phyloP scores from a whole-genome alignment of 1,140 invertebrate genomes.

The Himalopsyche phryganea region DNA sequence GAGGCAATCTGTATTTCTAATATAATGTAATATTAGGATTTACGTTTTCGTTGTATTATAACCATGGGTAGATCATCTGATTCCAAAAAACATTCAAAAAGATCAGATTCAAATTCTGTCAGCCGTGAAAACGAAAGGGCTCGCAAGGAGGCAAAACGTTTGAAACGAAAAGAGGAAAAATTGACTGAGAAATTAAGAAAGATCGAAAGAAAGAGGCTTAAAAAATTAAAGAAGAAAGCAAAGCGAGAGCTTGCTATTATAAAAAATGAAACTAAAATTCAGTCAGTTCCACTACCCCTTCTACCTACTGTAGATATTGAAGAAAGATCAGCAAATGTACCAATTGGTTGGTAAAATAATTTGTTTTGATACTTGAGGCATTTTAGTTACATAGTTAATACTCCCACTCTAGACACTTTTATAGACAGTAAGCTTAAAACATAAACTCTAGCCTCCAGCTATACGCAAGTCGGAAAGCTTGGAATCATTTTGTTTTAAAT shows the following conservation, averaged over 20 bases:
- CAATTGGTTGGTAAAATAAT: slow-evolving; percentile 3
- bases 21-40: no score
- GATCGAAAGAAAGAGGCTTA: neutral
- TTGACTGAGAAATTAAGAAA: neutral
- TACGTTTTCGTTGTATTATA: no score
- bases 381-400: no score
- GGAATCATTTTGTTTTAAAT: no score
- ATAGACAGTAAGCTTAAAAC: no score
- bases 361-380: no score
- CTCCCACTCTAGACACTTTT: no score
- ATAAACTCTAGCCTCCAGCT: no score
- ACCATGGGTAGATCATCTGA: neutral
- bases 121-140: neutral
- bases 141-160: neutral
- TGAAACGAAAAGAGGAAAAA: neutral
- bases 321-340: slow-evolving; percentile 15
- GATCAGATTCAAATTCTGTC: slow-evolving; percentile 15
- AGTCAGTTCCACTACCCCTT: no score
- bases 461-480: no score
- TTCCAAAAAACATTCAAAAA: neutral
- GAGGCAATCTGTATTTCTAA: no score
- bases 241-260: neutral
- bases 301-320: neutral
- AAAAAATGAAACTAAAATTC: neutral
- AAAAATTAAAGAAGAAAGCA: neutral